Evolutionary conservation across 2,888 invertebrate genomes (phyloP).

Genomic region (Sinotaia quadrata): DNA sequence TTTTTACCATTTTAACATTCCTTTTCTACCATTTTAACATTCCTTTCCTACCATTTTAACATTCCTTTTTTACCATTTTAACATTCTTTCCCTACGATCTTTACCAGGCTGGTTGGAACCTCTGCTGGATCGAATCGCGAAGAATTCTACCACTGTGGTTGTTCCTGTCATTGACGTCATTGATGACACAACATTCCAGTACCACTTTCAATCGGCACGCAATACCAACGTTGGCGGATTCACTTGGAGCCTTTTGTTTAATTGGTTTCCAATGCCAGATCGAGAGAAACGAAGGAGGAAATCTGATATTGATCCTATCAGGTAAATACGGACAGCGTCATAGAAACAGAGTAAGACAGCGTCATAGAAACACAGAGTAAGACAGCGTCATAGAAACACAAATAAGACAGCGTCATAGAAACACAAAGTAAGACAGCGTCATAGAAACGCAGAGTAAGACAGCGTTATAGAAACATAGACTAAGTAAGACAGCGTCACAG

Average conservation of each 20-base stretch:
- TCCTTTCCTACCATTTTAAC: not conserved
- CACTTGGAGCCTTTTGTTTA: slow-evolving; percentile 13
- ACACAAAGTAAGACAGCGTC: no score
- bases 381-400: no score
- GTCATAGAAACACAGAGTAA: no score
- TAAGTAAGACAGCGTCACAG: no score
- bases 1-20: no score
- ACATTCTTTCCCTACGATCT: not conserved
- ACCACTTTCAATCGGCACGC: not conserved
- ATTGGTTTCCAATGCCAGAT: slow-evolving; percentile 18
- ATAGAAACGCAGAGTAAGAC: no score
- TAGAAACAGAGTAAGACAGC: no score
- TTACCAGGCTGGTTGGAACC: slow-evolving; percentile 18
- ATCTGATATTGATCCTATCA: slow-evolving; percentile 10
- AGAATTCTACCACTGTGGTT: slow-evolving; percentile 2
- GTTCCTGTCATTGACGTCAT: slow-evolving; percentile 13
- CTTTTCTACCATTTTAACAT: no score
- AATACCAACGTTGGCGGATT: slow-evolving; percentile 14
- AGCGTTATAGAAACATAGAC: no score
- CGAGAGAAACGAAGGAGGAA: no score
- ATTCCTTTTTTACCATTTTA: not conserved
- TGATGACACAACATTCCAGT: not conserved
- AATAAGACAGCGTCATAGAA: no score
- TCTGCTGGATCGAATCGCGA: slow-evolving; percentile 6
- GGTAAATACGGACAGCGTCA: no score